phyloP scores from a whole-genome alignment of 2,113 vertebrate genomes.

The Microtus richardsoni region DNA sequence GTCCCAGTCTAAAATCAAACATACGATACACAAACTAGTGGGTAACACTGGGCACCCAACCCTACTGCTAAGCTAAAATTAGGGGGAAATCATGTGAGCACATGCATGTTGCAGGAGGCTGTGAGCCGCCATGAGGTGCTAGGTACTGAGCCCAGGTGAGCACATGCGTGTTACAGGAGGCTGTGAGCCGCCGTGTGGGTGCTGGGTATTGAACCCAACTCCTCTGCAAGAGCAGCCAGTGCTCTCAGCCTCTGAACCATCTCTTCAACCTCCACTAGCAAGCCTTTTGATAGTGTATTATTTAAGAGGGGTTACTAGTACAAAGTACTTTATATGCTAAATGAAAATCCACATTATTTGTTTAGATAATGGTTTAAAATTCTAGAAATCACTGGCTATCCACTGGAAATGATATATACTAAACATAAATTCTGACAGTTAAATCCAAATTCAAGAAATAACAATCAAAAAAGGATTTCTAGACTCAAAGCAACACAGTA shows the following conservation, averaged over 20 bases:
- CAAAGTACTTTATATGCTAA: background rate
- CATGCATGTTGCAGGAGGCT: background rate
- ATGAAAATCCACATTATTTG: constrained; percentile 11
- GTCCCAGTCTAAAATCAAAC: constrained; percentile 9
- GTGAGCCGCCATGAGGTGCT: background rate
- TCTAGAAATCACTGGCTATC: background rate
- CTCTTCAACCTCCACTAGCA: background rate
- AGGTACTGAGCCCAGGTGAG: background rate
- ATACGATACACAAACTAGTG: background rate
- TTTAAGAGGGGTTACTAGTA: background rate
- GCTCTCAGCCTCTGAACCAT: background rate
- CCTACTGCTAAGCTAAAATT: background rate
- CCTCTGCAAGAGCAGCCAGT: background rate
- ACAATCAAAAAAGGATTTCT: constrained; percentile 16
- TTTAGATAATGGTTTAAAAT: constrained; percentile 29
- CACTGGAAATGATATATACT: background rate
- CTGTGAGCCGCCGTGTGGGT: background rate
- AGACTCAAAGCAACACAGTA: background rate
- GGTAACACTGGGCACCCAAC: background rate
- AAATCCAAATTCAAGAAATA: constrained; percentile 13
- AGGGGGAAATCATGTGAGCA: background rate
- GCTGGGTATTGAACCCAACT: background rate
- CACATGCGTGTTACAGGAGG: background rate
- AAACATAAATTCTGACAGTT: constrained; percentile 8
- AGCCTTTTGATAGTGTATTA: background rate